Evolutionary conservation across 2,888 invertebrate genomes (phyloP).

Genomic region (Tridacna crocea): DNA sequence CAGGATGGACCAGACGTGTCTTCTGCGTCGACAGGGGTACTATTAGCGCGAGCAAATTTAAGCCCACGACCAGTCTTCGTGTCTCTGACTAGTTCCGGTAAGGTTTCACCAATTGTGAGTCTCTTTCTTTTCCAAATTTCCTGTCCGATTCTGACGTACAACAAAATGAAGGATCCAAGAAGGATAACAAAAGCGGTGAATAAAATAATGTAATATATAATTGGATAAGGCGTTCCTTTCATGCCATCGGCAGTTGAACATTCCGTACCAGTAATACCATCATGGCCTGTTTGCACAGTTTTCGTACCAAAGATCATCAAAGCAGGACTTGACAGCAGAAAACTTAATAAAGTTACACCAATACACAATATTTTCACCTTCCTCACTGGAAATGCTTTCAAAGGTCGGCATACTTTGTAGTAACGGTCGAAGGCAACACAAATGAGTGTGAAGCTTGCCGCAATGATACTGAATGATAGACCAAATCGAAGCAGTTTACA

Average conservation of each 20-base stretch:
- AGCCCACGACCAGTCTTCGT: slow-evolving; percentile 5
- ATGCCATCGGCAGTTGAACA: slow-evolving; percentile 70
- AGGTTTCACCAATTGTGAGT: slow-evolving; percentile 69
- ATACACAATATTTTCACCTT: slow-evolving; percentile 69
- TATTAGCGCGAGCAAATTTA: slow-evolving; percentile 5
- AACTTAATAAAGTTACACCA: slow-evolving; percentile 59
- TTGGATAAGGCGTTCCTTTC: slow-evolving; percentile 57
- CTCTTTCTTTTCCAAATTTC: slow-evolving; percentile 68
- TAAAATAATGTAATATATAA: slow-evolving; percentile 70
- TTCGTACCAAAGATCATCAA: slow-evolving; percentile 69
- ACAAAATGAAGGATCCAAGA: slow-evolving; percentile 62
- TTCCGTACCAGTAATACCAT: slow-evolving; percentile 64
- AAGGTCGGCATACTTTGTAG: slow-evolving; percentile 73
- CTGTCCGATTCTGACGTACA: slow-evolving; percentile 71
- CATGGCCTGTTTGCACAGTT: slow-evolving; percentile 57
- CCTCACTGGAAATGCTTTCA: slow-evolving; percentile 68
- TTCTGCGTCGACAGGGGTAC: slow-evolving; percentile 35
- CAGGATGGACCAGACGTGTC: slow-evolving; percentile 51
- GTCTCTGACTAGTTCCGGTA: slow-evolving; percentile 44
- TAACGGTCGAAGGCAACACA: slow-evolving; percentile 76
- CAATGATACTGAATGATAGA: slow-evolving; percentile 69
- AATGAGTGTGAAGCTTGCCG: slow-evolving; percentile 71
- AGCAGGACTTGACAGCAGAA: slow-evolving; percentile 70
- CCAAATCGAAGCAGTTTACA: slow-evolving; percentile 75
- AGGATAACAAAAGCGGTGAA: slow-evolving; percentile 66